Percentiles rank a stretch among this genome's conserved stretches.
Evolutionary conservation across 2,888 invertebrate genomes (phyloP).

Genomic region (Homarus gammarus): DNA sequence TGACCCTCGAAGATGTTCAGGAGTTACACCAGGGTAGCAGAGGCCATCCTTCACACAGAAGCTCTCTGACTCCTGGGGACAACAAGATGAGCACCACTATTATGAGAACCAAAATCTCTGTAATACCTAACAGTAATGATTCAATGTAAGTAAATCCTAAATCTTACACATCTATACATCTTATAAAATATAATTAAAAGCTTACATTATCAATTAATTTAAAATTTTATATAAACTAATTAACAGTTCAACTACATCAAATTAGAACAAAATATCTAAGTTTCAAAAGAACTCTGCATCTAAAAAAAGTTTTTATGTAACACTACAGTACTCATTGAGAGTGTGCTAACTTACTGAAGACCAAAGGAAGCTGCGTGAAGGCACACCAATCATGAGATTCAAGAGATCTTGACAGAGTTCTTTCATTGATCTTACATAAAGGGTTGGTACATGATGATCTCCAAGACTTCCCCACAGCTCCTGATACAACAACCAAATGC

Average conservation of each 20-base stretch:
- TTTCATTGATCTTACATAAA: slow-evolving; percentile 32
- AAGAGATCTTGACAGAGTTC: slow-evolving; percentile 49
- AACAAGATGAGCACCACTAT: neutral
- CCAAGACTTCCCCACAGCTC: slow-evolving; percentile 46
- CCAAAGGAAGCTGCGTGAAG: slow-evolving; percentile 50
- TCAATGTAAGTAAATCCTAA: no score
- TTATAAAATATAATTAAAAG: no score
- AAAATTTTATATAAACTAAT: no score
- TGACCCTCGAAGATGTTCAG: slow-evolving; percentile 35
- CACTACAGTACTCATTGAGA: no score
- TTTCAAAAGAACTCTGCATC: no score
- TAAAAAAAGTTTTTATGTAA: no score
- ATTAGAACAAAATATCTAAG: no score
- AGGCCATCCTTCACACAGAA: slow-evolving; percentile 44
- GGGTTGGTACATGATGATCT: slow-evolving; percentile 7
- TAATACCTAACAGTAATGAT: no score
- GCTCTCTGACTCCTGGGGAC: slow-evolving; percentile 14
- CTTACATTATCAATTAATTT: no score
- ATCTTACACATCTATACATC: no score
- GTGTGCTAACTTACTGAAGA: slow-evolving; percentile 21
- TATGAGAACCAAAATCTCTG: no score
- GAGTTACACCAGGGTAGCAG: slow-evolving; percentile 47
- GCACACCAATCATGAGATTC: slow-evolving; percentile 59
- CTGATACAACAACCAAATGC: slow-evolving; percentile 56
- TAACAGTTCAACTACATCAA: no score